Conservation (phyloP, 2,888 invertebrate species). For the Pseudococcus longispinus region DNA sequence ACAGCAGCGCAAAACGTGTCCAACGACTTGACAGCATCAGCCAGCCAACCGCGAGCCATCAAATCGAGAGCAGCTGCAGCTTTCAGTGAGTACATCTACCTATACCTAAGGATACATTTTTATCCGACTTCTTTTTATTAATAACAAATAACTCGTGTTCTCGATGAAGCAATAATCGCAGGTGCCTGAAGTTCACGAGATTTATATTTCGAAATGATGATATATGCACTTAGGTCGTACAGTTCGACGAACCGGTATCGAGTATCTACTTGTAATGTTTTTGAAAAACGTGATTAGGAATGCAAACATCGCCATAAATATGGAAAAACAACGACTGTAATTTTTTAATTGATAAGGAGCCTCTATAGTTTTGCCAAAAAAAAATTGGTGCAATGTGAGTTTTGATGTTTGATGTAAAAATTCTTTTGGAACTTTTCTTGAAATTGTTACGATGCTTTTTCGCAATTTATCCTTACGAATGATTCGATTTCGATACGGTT, state of each 20-base stretch:
- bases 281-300: neutral
- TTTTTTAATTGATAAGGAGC: neutral
- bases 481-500: neutral
- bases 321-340: neutral
- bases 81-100: slow-evolving; percentile 51
- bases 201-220: neutral
- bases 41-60: neutral
- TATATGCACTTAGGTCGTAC: neutral
- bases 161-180: neutral
- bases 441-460: neutral
- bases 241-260: neutral
- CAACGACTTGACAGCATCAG: slow-evolving; percentile 45
- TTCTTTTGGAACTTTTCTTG: neutral
- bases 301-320: neutral
- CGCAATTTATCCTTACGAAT: neutral
- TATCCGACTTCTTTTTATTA: neutral
- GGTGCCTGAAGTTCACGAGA: neutral
- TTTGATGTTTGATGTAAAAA: neutral
- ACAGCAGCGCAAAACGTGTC: neutral
- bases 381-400: neutral
- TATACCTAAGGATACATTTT: neutral
- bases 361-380: neutral
- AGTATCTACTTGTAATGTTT: neutral
- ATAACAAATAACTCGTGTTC: neutral
- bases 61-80: slow-evolving; percentile 48